Evolutionary conservation across 2,888 invertebrate genomes (phyloP), one percentile per base, ranked within the genome.

Genomic region (Heliconius hortense): DNA sequence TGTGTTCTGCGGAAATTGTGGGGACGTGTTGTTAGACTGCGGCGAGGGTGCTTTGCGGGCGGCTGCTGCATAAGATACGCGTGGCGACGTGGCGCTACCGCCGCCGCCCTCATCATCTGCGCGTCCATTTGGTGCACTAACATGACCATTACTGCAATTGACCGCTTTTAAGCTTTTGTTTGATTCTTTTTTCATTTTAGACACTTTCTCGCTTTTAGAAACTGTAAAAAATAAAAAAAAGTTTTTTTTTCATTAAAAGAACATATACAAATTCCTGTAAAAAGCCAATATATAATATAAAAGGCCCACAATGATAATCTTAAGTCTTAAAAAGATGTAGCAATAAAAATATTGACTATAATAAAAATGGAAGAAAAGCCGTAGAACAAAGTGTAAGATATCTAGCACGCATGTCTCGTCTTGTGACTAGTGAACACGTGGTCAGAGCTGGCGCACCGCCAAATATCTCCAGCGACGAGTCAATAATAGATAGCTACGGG

Each of bases 391-490:
- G 82, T 83, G 83, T 83, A 82, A 83, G 84, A 82, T 80, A 84
- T 81, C 82, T 83, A 84, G 82, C 84, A 85, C 86, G 88, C 87
- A 87, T 84, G 88, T 85, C 82, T 84, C 85, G 89, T 90, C 92
- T 87, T 92, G 91, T 94, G 94, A 93, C 90, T 87, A 84, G 83
- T 80, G 84, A 88, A 86, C 93, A 94, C 94, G 93, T 93, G 94
- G 94, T 90, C 83, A 85, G 85, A 85, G 86, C 89, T 94, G 94
- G 94, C 93, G 87, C 87, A 82, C 43, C 80, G 93, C 94, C 94
- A 94, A 92, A 89, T 87, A 92, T 93, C 93, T 94, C 94, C 93
- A 94, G 92, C 91, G 87, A 87, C 87, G 94, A 93, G 93, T 94
- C 94, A 94, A 94, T 94, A 93, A 94, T 94, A 94, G 94, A 92